These are phyloP conservation scores for Aphodius sticticus DNA, from an alignment of 2,888 invertebrate genomes.

Conservation along the genomic window DNA sequence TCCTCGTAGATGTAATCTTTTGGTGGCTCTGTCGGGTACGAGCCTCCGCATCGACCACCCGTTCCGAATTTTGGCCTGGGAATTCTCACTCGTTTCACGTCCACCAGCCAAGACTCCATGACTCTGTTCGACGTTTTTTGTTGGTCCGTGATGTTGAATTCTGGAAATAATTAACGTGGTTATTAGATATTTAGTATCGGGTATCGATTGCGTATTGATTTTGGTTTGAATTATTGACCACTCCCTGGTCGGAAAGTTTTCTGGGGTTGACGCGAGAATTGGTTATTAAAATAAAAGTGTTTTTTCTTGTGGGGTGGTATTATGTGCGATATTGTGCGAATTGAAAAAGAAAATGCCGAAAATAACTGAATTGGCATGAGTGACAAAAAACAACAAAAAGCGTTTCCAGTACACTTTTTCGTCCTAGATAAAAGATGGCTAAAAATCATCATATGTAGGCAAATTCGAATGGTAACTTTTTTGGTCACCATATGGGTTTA, in stretches of 20 bases:
- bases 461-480: too few relatives aligned
- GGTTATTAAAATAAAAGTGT: not conserved
- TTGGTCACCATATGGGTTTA: too few relatives aligned
- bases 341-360: too few relatives aligned
- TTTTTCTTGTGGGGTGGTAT: not conserved
- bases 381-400: too few relatives aligned
- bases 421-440: too few relatives aligned
- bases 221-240: not conserved
- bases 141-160: not conserved
- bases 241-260: not conserved
- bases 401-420: too few relatives aligned
- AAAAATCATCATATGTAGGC: too few relatives aligned
- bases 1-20: constrained; percentile 79
- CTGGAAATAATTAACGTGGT: not conserved
- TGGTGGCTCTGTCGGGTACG: constrained; percentile 75
- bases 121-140: constrained; percentile 28
- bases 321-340: too few relatives aligned
- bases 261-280: not conserved
- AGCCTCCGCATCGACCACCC: constrained; percentile 61
- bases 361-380: too few relatives aligned
- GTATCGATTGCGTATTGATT: not conserved
- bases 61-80: constrained; percentile 84
- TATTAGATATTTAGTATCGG: not conserved
- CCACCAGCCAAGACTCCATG: constrained; percentile 87
- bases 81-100: constrained; percentile 83